Conservation (phyloP, 2,797 vertebrate genomes). For the Mormyrops attenuatus region DNA sequence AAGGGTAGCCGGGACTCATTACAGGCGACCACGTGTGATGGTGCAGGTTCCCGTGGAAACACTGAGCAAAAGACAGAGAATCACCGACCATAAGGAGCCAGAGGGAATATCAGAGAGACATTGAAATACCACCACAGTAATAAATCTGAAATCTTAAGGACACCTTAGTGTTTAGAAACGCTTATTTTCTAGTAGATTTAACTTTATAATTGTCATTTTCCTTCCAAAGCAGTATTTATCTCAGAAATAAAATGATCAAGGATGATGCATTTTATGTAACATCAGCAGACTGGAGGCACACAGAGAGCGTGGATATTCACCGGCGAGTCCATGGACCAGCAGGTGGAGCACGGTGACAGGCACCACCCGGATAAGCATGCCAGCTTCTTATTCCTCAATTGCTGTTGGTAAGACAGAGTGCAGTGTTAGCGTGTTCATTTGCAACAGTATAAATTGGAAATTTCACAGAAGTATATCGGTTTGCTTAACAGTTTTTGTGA, state of each 20-base stretch:
- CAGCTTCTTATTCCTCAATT: not conserved
- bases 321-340: not conserved
- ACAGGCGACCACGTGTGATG: not conserved
- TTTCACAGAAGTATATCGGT: not conserved
- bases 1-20: not conserved
- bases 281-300: not conserved
- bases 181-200: not conserved
- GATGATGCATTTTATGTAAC: not conserved
- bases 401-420: not conserved
- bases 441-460: not conserved
- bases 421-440: not conserved
- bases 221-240: not conserved
- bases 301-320: not conserved
- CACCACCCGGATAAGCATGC: not conserved
- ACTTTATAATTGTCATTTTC: not conserved
- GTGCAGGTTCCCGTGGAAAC: not conserved
- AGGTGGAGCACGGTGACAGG: not conserved
- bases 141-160: not conserved
- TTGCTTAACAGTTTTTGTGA: not conserved
- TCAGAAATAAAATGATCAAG: not conserved
- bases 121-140: not conserved
- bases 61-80: conserved; percentile 23
- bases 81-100: not conserved
- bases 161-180: not conserved
- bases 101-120: not conserved